phyloP scores from a whole-genome alignment of 2,797 vertebrate genomes.

The Glossophaga mutica region DNA sequence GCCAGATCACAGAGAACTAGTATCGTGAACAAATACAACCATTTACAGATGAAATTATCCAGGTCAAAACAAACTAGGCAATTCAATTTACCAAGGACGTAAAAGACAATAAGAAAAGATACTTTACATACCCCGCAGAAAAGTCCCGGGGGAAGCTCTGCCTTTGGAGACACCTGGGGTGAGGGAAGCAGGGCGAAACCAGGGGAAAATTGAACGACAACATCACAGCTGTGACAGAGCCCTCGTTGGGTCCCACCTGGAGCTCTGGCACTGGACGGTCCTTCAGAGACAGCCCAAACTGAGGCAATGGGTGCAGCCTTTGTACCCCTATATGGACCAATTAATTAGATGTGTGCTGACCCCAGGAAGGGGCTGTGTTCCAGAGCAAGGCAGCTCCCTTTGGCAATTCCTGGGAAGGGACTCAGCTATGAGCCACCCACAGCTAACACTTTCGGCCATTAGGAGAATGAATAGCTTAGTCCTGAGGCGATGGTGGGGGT shows the following conservation, averaged over 20 bases:
- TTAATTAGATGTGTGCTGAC: not conserved
- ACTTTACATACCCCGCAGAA: not conserved
- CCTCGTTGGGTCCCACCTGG: not conserved
- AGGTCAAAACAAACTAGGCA: slow-evolving; percentile 22
- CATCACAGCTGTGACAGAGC: not conserved
- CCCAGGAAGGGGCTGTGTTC: not conserved
- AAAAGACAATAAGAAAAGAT: not conserved
- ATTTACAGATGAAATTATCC: slow-evolving; percentile 11
- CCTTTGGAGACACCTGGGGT: not conserved
- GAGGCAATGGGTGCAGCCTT: not conserved
- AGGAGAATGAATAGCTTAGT: not conserved
- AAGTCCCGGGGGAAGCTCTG: not conserved
- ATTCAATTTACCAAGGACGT: slow-evolving; percentile 27
- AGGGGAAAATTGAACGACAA: not conserved
- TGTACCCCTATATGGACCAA: not conserved
- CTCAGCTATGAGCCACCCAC: not conserved
- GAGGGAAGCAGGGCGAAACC: not conserved
- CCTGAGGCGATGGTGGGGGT: not conserved
- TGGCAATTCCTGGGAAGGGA: not conserved
- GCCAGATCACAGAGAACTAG: not conserved
- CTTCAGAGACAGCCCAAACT: not conserved
- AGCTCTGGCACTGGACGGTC: not conserved
- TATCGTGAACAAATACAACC: not conserved
- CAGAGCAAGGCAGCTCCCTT: not conserved
- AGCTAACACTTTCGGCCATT: not conserved